Base-by-base conservation (phyloP, 2,888 invertebrate species). In the Chymomyza fuscimana region DNA sequence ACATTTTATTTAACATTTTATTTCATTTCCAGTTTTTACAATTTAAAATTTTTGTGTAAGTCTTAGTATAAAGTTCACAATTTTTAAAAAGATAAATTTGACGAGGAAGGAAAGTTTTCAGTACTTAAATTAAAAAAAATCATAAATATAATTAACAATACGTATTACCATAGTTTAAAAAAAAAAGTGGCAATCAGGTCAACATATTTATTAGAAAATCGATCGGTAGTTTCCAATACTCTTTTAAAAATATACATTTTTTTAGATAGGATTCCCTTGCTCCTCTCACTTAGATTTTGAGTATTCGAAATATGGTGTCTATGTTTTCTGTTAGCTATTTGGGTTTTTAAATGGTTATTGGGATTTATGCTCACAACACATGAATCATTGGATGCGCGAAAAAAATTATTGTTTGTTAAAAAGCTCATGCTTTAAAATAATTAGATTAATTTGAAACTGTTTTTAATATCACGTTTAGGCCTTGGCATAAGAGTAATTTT, bases 31-130 rank as follows among this genome's bases (percentile, higher is more conserved):
- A 4, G 40, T 46, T 46, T 46, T 46, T 12, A 46, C 40, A 46
- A 10, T 46, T 46, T 3, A 46, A 46, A 46, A 46, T 46, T 46
- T 46, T 46, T 10, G 10, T 46, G 40, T 90, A 89, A 89, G 88
- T 90, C 90, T 90, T 90, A 90, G 79, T 86, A 89, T 89, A 87
- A 90, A 90, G 85, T 90, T 90, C 85, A 90, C 86, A 89, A 87
- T 89, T 87, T 89, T 86, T 88, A 80, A 71, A 67, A 69, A 76
- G 79, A 75, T 72, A 75, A 81, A 86, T 81, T 88, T 46, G 6
- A 46, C 12, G 12, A 46, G 40, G 40, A 46, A 46, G 40, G 10
- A 46, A 12, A 46, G 12, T 46, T 15, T 46, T 72, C 65, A 75
- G 77, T 77, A 74, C 78, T 73, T 77, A 82, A 82, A 76, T 59